Conservation (phyloP, 2,113 vertebrate genomes). For the Emydocephalus ijimae region DNA sequence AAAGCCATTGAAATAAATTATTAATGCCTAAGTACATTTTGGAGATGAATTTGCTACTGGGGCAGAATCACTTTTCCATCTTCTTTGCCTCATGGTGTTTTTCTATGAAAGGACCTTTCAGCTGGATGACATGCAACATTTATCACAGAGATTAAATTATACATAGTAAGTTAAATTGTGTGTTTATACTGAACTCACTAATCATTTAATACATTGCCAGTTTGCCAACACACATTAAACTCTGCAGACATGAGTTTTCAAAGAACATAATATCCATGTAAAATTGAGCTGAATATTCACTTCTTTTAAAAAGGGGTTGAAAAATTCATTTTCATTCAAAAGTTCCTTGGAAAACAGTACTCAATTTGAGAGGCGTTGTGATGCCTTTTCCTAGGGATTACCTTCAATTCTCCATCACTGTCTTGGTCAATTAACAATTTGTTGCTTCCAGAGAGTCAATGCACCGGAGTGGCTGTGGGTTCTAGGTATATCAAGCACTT, state of each 20-base stretch:
- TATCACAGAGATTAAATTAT: conserved; percentile 18
- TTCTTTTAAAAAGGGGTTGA: background rate
- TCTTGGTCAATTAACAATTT: background rate
- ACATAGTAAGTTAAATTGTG: background rate
- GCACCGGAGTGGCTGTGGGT: background rate
- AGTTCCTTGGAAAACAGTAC: background rate
- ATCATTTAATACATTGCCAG: conserved; percentile 4
- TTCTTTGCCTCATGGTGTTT: conserved; percentile 18
- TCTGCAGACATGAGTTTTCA: background rate
- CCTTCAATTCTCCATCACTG: background rate
- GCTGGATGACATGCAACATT: background rate
- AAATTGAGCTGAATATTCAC: background rate
- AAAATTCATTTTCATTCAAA: background rate
- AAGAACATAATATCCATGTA: background rate
- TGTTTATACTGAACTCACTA: background rate
- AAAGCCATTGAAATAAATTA: conserved; percentile 39
- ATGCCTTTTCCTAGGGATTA: background rate
- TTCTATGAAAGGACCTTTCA: conserved; percentile 28
- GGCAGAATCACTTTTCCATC: conserved; percentile 39
- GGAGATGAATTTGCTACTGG: conserved; percentile 43
- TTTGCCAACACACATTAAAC: background rate
- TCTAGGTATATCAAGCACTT: background rate
- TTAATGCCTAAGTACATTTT: conserved; percentile 26
- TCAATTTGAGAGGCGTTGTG: background rate
- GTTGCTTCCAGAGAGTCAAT: background rate